phyloP scores from a whole-genome alignment of 53 echinoderm and acorn worm species.

The Echinometra lucunter region DNA sequence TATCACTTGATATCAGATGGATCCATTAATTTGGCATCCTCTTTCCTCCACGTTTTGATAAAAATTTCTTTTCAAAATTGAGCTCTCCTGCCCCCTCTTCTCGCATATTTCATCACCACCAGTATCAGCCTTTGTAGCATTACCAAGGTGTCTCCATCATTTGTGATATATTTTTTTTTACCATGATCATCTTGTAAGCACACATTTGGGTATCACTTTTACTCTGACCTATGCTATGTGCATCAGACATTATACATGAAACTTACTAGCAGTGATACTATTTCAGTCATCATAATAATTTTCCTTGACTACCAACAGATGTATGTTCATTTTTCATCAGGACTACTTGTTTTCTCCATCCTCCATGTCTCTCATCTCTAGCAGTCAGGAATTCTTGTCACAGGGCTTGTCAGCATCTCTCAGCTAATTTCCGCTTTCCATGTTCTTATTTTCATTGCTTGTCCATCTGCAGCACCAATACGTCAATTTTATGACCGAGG shows the following conservation, averaged over 20 bases:
- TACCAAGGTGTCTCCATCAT: too few relatives aligned
- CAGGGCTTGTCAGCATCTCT: background rate
- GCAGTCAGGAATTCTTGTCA: background rate
- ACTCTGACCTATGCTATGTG: too few relatives aligned
- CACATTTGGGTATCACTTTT: background rate
- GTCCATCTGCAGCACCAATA: background rate
- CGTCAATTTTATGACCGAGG: background rate
- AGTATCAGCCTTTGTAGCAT: too few relatives aligned
- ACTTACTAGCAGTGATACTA: background rate
- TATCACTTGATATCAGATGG: constrained; percentile 20
- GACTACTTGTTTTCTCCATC: background rate
- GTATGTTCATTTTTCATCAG: background rate
- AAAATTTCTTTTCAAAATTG: background rate
- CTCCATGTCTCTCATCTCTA: background rate
- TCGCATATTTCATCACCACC: background rate
- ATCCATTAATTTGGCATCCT: background rate
- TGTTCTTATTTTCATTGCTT: background rate
- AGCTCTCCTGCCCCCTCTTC: background rate
- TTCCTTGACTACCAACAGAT: background rate
- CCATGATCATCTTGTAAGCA: background rate
- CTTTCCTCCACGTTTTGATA: background rate
- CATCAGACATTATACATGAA: too few relatives aligned
- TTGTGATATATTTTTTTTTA: background rate
- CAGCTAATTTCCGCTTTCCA: background rate
- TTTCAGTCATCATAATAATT: background rate